Evolutionary conservation across 2,113 vertebrate species (phyloP), one percentile per base, ranked within the genome.

Genomic region (Tragelaphus strepsiceros): DNA sequence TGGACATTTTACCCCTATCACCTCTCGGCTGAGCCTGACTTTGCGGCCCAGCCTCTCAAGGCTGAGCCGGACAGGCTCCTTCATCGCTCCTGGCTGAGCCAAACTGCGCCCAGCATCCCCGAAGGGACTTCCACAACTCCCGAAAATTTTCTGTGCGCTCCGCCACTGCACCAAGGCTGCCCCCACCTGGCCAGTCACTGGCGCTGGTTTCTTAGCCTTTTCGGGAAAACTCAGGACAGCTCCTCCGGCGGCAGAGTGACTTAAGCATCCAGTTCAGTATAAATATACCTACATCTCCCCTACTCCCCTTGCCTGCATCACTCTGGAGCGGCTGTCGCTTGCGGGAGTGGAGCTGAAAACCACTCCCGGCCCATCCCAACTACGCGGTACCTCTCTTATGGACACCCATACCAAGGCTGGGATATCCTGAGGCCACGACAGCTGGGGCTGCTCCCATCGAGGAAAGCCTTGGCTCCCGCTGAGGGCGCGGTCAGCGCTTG

Each of bases 131-230:
- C 35, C 82, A 22, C 59, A 56, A 53, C 13, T 28, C 82, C 87
- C 43, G 28, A 87, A 46, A 21, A 32, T 30, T 15, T 81, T 59
- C 46, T 22, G 35, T 10, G 43, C n/a, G 32, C 54, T 49, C 3
- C 22, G 74, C 67, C 74, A 10, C 59, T 61, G 82, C 85, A 6
- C 43, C 90, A 11, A 46, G 54, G 90, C 88, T 80, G 77, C 94
- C 97, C 97, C 67, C 85, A 98, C 98, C 97, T 97, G 96, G 94
- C 88, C 88, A 74, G 49, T 59, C 19, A 3, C 22, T 1, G 53
- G n/a, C 35, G 21, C 80, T 22, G 59, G 49, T 21, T 28, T 88
- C 87, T 30, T 7, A 7, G 39, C 56, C 54, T 46, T 82, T 64
- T 35, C 30, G 0, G 81, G 28, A 80, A 83, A 91, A 30, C 49